phyloP scores from a whole-genome alignment of 2,797 vertebrate genomes.

The Clarias platycephalus region DNA sequence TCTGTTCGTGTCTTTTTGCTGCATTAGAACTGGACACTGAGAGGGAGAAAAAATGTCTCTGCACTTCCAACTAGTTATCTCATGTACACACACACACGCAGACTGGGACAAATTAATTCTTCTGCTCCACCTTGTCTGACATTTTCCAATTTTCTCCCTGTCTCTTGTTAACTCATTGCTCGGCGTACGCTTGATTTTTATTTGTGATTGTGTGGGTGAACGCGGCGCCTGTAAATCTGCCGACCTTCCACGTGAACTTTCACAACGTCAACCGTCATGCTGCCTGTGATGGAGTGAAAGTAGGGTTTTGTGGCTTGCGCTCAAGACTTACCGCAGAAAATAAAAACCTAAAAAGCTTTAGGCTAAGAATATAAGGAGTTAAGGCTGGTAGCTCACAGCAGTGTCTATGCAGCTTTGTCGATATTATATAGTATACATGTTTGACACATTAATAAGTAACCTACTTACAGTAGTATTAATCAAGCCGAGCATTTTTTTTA shows the following conservation, averaged over 20 bases:
- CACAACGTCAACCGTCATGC: constrained; percentile 1
- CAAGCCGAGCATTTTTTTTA: neutral
- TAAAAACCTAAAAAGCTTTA: neutral
- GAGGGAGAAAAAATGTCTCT: neutral
- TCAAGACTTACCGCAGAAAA: neutral
- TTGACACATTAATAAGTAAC: neutral
- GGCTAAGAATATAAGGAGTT: neutral
- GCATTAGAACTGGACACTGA: neutral
- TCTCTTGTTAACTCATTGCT: constrained; percentile 51
- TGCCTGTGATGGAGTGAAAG: constrained; percentile 1
- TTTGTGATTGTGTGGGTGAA: constrained; percentile 25
- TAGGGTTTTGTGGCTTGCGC: neutral
- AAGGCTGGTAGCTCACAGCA: neutral
- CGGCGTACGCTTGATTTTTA: constrained; percentile 31
- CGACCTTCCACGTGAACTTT: constrained; percentile 27
- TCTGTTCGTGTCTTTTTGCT: constrained; percentile 11
- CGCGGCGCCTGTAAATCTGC: constrained; percentile 28
- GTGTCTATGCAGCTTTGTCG: no score
- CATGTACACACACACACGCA: neutral
- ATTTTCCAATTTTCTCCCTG: constrained; percentile 53
- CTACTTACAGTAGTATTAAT: neutral
- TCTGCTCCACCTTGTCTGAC: constrained; percentile 46
- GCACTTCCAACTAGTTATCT: constrained; percentile 21
- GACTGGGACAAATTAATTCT: constrained; percentile 35
- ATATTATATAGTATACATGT: neutral